These are phyloP conservation scores for Tokudaia tokunoshimensis DNA, from an alignment of 2,797 vertebrate genomes.

Conservation along the genomic window DNA sequence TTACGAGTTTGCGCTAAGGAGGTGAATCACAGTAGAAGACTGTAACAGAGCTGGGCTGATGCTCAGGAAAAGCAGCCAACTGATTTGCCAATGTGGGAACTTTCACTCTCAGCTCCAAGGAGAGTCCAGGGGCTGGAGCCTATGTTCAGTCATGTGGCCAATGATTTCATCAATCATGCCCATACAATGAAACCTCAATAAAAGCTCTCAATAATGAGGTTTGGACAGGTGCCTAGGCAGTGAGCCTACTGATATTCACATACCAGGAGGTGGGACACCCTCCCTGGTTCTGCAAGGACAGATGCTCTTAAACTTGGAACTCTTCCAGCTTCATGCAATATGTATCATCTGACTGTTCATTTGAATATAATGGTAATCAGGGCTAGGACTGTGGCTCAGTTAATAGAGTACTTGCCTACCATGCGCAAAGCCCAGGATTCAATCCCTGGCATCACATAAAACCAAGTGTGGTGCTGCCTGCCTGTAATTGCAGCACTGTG, in stretches of 20 bases:
- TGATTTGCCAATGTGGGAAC: background rate
- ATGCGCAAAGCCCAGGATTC: background rate
- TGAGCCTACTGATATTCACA: background rate
- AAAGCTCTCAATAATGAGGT: constrained; percentile 39
- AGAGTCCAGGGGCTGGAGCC: background rate
- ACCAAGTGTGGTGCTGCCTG: background rate
- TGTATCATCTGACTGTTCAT: background rate
- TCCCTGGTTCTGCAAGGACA: background rate
- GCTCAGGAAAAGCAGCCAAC: constrained; percentile 24
- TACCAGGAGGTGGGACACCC: background rate
- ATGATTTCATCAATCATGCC: constrained; percentile 21
- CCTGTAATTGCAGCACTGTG: background rate
- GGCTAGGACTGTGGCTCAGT: background rate
- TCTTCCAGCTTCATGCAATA: background rate
- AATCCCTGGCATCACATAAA: background rate
- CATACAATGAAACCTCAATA: constrained; percentile 49
- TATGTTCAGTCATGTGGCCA: background rate
- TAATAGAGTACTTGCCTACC: background rate
- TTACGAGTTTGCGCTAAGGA: constrained; percentile 21
- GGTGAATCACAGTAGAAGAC: background rate
- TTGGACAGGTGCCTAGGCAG: constrained; percentile 3
- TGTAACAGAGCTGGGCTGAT: background rate
- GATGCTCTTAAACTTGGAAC: background rate
- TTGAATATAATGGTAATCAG: background rate
- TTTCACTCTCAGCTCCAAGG: background rate